A percentile compares a stretch with the other conserved stretches of the same genome.
phyloP scores from a whole-genome alignment of 2,888 invertebrate genomes.

The Diaphora mendica region DNA sequence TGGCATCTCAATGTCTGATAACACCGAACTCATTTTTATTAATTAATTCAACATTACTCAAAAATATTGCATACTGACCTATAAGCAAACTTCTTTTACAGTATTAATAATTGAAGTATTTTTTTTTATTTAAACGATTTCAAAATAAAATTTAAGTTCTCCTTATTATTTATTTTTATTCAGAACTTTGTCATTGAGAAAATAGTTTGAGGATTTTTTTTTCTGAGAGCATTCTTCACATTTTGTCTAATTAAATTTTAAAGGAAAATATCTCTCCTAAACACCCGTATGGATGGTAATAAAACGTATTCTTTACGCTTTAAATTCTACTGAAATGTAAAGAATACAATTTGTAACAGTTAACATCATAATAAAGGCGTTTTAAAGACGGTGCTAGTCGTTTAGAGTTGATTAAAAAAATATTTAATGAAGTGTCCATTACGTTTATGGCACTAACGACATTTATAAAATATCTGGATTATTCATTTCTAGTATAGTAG shows the following conservation, averaged over 20 bases:
- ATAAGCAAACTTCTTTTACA: neutral
- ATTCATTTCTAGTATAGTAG: too few species aligned
- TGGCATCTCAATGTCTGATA: slow-evolving; percentile 65
- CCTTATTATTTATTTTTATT: too few species aligned
- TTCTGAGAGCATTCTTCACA: too few species aligned
- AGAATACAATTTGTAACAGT: neutral
- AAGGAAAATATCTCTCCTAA: neutral
- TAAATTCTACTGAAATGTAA: neutral
- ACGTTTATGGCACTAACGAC: slow-evolving; percentile 6
- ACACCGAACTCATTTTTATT: slow-evolving; percentile 34
- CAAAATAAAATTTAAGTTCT: too few species aligned
- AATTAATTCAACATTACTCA: neutral
- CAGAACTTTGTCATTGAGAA: too few species aligned
- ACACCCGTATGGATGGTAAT: neutral
- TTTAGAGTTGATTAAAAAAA: neutral
- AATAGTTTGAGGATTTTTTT: too few species aligned
- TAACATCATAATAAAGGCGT: too few species aligned
- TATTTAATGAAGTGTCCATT: neutral
- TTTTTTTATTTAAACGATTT: neutral
- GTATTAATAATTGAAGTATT: too few species aligned
- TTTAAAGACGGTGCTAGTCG: too few species aligned
- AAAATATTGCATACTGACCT: slow-evolving; percentile 3
- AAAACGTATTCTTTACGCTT: too few species aligned
- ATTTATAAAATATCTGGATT: too few species aligned
- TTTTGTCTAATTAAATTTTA: too few species aligned